Conservation (phyloP, 2,113 vertebrate species). For the Cyphomyrus discorhynchus region DNA sequence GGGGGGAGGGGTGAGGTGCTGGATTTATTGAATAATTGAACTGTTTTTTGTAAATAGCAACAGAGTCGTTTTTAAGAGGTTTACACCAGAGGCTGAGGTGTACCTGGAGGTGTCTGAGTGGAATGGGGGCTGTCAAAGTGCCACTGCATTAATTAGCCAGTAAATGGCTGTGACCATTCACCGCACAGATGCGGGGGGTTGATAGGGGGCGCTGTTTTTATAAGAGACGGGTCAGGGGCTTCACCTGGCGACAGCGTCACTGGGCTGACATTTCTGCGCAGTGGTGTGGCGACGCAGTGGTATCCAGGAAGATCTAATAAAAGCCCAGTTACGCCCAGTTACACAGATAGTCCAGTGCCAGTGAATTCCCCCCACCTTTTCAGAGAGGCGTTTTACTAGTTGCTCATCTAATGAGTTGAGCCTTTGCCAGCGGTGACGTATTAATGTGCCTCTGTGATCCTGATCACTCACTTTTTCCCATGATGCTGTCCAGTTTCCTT, state of each 20-base stretch:
- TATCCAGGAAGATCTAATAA: constrained; percentile 12
- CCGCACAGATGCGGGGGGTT: background rate
- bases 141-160: constrained; percentile 33
- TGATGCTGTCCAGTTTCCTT: background rate
- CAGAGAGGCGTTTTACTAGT: background rate
- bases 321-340: background rate
- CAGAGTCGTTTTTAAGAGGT: constrained; percentile 37
- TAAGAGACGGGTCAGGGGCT: background rate
- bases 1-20: constrained; percentile 19
- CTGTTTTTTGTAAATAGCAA: constrained; percentile 37
- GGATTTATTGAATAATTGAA: constrained; percentile 42
- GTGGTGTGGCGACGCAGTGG: background rate
- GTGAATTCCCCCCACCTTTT: background rate
- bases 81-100: constrained; percentile 17
- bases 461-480: background rate
- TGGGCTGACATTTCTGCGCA: background rate
- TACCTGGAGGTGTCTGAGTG: constrained; percentile 24
- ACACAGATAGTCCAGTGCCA: background rate
- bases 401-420: constrained; percentile 1
- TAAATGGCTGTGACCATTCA: constrained; percentile 32
- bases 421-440: background rate
- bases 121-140: constrained; percentile 20
- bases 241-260: background rate
- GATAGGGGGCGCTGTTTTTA: background rate
- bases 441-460: background rate